Evolutionary conservation across 2,888 invertebrate species (phyloP), one percentile per base, ranked within the genome.

Genomic region (Mantis religiosa): DNA sequence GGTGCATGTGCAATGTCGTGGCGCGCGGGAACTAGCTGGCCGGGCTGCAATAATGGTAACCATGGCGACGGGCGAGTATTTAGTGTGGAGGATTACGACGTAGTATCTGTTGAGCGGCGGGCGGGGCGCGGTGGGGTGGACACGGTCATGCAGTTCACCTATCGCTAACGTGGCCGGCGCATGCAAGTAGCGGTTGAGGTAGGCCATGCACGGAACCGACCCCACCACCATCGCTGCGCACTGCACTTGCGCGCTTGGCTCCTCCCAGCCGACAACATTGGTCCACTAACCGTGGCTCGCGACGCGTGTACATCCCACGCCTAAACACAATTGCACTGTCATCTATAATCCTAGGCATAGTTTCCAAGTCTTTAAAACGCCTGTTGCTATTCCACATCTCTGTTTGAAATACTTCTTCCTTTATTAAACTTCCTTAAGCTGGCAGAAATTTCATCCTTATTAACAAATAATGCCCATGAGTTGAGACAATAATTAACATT

Each of bases 171-270:
- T 47, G 47, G n/a, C 30, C 85, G 28, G 82, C 87, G 87, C 87
- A 87, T 87, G 87, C 20, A 87, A 34, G 30, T 82, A 20, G 28
- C 12, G 30, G 82, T 87, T 87, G 87, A 82, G 87, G 87, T 87
- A 87, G 87, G 87, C 8, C 87, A 87, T n/a, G 87, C 54, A 71
- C 54, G 54, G 20, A 20, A 20, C 54, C 54, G 25, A 71, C 54
- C 54, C 54, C 54, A 71, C 54, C 25, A 71, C 54, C 54, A 71
- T 25, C 25, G 54, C 54, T 20, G 54, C 54, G 54, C 54, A 54
- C 54, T 54, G 54, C 54, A 54, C 54, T 54, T 54, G 54, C 54
- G 54, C 54, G 54, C 54, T 25, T 71, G 54, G 54, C 54, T 71
- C 54, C 54, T 71, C 54, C 54, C 54, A 71, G 54, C 54, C 85